These are phyloP conservation scores for Sorex maritimensis DNA, from an alignment of 2,797 vertebrate genomes.

Conservation along the genomic window DNA sequence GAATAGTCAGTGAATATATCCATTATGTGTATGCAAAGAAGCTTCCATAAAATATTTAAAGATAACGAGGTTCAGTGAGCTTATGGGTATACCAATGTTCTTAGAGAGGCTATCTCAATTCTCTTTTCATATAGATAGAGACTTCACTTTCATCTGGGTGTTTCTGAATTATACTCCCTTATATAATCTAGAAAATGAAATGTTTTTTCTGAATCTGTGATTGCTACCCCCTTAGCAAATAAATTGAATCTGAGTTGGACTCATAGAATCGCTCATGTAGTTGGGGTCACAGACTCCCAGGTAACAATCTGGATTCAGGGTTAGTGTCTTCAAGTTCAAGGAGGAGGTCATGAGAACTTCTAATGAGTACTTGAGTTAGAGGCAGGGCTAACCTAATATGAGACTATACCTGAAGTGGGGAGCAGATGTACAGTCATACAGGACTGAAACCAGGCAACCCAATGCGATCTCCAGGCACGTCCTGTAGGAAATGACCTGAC, in stretches of 20 bases:
- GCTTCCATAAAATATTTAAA: not conserved
- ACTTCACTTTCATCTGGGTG: not conserved
- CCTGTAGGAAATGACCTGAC: not conserved
- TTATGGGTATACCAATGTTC: not conserved
- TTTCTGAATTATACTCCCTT: not conserved
- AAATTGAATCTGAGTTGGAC: too few species aligned
- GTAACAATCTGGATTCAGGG: not conserved
- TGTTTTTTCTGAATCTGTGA: too few species aligned
- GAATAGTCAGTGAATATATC: not conserved
- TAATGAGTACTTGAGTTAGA: not conserved
- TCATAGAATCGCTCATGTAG: too few species aligned
- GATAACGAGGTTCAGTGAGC: not conserved
- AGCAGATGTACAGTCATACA: not conserved
- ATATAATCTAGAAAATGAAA: not conserved
- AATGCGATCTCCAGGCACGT: not conserved
- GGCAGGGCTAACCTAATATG: not conserved
- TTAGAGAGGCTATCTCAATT: not conserved
- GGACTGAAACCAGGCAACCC: not conserved
- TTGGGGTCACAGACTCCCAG: not conserved
- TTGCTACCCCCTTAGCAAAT: too few species aligned
- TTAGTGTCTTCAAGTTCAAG: not conserved
- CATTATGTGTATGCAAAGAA: not conserved
- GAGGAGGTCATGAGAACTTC: not conserved
- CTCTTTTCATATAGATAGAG: not conserved
- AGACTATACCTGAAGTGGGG: not conserved